Evolutionary conservation across 2,113 vertebrate species (phyloP).

Genomic region (Mionectes macconnelli): DNA sequence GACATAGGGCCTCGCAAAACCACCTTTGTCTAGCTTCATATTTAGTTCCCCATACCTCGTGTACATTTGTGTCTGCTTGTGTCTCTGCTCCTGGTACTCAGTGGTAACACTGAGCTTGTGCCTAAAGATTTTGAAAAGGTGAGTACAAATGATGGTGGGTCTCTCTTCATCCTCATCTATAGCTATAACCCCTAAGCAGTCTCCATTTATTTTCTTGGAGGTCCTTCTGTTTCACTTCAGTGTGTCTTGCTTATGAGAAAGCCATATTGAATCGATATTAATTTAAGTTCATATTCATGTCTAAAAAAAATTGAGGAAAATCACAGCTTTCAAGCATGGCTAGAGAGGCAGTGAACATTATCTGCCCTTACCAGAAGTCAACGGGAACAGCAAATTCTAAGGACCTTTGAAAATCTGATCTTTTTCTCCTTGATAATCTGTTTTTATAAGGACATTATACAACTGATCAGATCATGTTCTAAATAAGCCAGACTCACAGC

Average conservation of each 20-base stretch:
- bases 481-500: neutral
- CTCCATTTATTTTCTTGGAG: neutral
- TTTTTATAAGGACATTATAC: neutral
- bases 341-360: neutral
- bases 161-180: neutral
- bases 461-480: neutral
- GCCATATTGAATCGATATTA: neutral
- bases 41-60: fast-evolving
- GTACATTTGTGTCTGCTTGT: neutral
- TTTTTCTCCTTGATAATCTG: neutral
- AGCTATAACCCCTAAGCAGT: neutral
- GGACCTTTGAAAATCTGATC: neutral
- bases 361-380: neutral
- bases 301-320: neutral
- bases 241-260: neutral
- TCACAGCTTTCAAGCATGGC: neutral
- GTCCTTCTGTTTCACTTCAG: neutral
- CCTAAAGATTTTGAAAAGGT: neutral
- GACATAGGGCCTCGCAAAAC: neutral
- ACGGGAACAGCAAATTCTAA: neutral
- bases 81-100: neutral
- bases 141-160: neutral
- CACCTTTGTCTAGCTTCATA: neutral
- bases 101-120: fast-evolving
- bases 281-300: neutral